phyloP scores from a whole-genome alignment of 2,113 vertebrate genomes.

The Aptenodytes patagonicus region DNA sequence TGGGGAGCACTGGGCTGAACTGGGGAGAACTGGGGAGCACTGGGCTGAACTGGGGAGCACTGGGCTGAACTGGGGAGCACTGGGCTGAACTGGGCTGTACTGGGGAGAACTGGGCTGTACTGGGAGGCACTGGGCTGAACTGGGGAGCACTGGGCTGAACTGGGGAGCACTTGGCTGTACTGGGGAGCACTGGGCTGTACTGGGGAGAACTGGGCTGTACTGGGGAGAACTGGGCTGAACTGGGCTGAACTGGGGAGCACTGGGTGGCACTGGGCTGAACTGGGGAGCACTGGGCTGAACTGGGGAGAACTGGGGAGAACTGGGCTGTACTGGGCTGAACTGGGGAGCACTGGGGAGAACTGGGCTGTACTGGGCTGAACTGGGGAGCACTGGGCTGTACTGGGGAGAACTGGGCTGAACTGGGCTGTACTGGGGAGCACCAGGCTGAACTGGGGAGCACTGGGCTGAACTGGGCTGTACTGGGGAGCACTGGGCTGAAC shows the following conservation, averaged over 20 bases:
- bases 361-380: background rate
- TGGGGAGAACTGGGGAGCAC: too few species aligned
- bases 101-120: too few species aligned
- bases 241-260: too few species aligned
- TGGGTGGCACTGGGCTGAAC: too few species aligned
- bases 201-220: background rate
- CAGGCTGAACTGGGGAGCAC: background rate
- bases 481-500: background rate
- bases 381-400: background rate
- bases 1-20: too few species aligned
- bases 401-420: too few species aligned
- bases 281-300: background rate
- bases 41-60: too few species aligned
- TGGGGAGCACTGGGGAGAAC: rapidly evolving
- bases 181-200: background rate
- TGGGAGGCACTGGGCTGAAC: too few species aligned
- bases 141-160: background rate
- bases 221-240: background rate
- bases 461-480: background rate
- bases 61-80: too few species aligned
- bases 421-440: background rate
- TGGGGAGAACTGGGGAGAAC: too few species aligned
- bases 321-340: background rate
- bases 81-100: too few species aligned
- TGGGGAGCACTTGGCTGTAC: background rate